Conservation (phyloP, 2,888 invertebrate genomes). For the Lepidocyrtinus sp. region DNA sequence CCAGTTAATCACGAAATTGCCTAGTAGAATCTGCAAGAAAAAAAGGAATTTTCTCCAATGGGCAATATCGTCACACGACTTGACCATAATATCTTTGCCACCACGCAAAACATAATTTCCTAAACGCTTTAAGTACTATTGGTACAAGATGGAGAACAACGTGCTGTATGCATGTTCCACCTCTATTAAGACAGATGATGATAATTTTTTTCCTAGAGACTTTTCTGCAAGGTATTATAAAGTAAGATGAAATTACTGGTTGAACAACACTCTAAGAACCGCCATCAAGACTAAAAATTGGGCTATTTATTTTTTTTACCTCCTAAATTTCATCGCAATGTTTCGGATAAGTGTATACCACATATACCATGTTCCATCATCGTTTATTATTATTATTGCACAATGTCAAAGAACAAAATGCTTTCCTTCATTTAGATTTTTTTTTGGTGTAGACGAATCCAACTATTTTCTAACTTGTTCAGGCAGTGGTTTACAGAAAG, state of each 20-base stretch:
- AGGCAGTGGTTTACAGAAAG: not conserved
- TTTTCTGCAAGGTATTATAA: slow-evolving; percentile 2
- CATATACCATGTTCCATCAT: not conserved
- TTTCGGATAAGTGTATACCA: not conserved
- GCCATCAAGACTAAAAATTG: slow-evolving; percentile 44
- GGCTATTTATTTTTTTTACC: slow-evolving; percentile 54
- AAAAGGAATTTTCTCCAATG: not conserved
- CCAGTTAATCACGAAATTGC: slow-evolving; percentile 48
- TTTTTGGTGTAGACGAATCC: not conserved
- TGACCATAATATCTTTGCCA: slow-evolving; percentile 8
- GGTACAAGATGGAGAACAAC: slow-evolving; percentile 36
- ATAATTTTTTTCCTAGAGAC: slow-evolving; percentile 6
- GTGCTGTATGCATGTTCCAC: slow-evolving; percentile 53
- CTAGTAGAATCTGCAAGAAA: not conserved
- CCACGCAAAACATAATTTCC: slow-evolving; percentile 49
- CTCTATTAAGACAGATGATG: slow-evolving; percentile 52
- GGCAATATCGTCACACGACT: not conserved
- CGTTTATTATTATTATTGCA: slow-evolving; percentile 36
- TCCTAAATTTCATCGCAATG: not conserved
- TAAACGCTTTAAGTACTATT: slow-evolving; percentile 41
- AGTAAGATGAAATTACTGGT: slow-evolving; percentile 40
- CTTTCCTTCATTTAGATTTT: not conserved
- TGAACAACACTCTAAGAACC: slow-evolving; percentile 21
- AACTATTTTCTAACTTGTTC: not conserved
- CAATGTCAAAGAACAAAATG: slow-evolving; percentile 15